These are phyloP conservation scores for Pseudorhombus dupliciocellatus DNA, from an alignment of 2,113 vertebrate species.

Conservation along the genomic window DNA sequence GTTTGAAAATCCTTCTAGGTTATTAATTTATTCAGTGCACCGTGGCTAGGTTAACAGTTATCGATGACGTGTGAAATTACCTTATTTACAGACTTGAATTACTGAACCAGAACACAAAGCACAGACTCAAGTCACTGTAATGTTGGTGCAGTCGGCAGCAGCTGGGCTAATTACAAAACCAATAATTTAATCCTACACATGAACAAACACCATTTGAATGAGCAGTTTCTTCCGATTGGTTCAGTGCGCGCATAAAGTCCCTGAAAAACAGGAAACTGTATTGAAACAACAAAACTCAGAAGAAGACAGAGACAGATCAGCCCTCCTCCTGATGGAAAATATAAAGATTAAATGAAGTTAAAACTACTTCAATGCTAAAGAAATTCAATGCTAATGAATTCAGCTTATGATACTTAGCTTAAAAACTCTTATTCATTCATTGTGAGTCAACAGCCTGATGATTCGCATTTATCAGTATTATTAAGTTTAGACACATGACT, in stretches of 20 bases:
- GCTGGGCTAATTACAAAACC: background rate
- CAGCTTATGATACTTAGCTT: background rate
- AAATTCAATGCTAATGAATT: background rate
- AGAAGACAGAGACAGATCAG: background rate
- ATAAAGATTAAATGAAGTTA: background rate
- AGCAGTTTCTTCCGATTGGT: background rate
- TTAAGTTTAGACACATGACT: background rate
- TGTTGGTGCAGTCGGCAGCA: background rate
- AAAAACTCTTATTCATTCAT: background rate
- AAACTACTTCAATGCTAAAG: background rate
- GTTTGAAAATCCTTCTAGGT: no score
- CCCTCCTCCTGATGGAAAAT: background rate
- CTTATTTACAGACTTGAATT: background rate
- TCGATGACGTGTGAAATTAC: background rate
- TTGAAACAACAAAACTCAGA: background rate
- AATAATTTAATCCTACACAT: conserved; percentile 15
- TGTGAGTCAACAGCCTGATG: no score
- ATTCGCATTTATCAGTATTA: no score
- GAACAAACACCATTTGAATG: conserved; percentile 11
- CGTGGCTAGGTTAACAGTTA: no score
- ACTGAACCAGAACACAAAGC: background rate
- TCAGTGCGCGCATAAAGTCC: background rate
- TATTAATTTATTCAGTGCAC: no score
- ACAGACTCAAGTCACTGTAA: background rate
- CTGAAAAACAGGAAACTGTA: background rate